These are phyloP conservation scores for Plodia interpunctella DNA, from an alignment of 1,140 invertebrate genomes.

Conservation along the genomic window DNA sequence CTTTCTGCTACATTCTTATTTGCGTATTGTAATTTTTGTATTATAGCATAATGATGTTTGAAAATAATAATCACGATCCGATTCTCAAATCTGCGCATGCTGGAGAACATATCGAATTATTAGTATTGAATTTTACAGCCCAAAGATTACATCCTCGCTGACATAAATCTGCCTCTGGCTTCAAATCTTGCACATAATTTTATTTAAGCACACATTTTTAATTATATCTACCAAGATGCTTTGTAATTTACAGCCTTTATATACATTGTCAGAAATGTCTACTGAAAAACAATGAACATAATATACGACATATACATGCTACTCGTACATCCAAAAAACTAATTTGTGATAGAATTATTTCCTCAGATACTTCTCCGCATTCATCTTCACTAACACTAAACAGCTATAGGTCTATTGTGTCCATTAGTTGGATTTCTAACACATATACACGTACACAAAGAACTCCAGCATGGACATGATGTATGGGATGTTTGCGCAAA, in stretches of 20 bases:
- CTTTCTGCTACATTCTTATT: conserved; percentile 51
- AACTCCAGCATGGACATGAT: conserved; percentile 71
- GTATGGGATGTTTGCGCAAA: conserved; percentile 67
- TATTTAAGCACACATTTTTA: conserved; percentile 34
- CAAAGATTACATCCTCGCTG: neutral
- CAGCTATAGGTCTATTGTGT: conserved; percentile 24
- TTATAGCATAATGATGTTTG: conserved; percentile 31
- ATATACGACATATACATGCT: conserved; percentile 12
- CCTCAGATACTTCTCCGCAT: conserved; percentile 46
- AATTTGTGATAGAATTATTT: conserved; percentile 33
- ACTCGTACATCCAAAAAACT: conserved; percentile 22
- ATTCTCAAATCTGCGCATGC: conserved; percentile 48
- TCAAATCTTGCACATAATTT: conserved; percentile 42
- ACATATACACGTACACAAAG: conserved; percentile 46
- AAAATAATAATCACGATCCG: conserved; percentile 23
- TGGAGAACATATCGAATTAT: conserved; percentile 31
- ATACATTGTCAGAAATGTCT: conserved; percentile 17
- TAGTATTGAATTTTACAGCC: neutral
- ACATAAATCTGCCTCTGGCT: conserved; percentile 39
- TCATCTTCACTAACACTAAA: conserved; percentile 42
- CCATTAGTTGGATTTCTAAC: conserved; percentile 43
- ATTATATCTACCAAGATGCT: conserved; percentile 32
- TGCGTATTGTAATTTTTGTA: conserved; percentile 36
- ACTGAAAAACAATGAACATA: conserved; percentile 22
- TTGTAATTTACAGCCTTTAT: conserved; percentile 46